These are phyloP conservation scores for Hirundo rustica DNA, from an alignment of 2,797 vertebrate species.

Conservation along the genomic window DNA sequence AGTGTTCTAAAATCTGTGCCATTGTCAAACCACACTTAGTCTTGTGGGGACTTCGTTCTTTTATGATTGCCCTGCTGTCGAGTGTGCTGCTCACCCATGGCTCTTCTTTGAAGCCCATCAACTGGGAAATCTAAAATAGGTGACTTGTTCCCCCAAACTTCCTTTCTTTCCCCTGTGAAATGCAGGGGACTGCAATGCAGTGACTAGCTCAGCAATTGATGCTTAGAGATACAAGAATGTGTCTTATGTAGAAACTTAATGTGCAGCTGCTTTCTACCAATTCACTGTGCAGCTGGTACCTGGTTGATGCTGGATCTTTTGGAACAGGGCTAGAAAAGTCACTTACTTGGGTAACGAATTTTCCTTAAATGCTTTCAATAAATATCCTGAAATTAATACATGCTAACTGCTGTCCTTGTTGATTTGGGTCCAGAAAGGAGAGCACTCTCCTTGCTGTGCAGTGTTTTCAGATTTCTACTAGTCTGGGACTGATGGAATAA, in stretches of 20 bases:
- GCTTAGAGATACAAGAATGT: not conserved
- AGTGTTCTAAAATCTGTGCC: not conserved
- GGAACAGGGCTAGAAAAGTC: not conserved
- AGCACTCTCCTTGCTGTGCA: not conserved
- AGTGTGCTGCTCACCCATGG: not conserved
- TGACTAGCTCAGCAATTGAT: not conserved
- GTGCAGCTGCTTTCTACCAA: not conserved
- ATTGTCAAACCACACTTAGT: not conserved
- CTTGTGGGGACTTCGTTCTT: accelerated
- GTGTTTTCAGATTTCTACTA: not conserved
- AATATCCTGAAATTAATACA: not conserved
- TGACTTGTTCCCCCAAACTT: not conserved
- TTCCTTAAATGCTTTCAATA: not conserved
- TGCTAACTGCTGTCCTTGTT: not conserved
- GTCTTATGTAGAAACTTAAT: not conserved
- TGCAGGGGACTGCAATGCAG: not conserved
- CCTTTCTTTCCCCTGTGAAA: not conserved
- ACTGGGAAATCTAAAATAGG: not conserved
- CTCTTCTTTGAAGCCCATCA: not conserved
- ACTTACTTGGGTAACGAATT: not conserved
- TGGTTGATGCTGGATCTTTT: not conserved
- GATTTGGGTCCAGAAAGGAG: not conserved
- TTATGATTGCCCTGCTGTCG: not conserved
- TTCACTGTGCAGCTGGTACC: not conserved
- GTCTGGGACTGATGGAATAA: not conserved